These are phyloP conservation scores for Gisinianus flammeolus DNA, from an alignment of 2,888 invertebrate species.

Conservation along the genomic window DNA sequence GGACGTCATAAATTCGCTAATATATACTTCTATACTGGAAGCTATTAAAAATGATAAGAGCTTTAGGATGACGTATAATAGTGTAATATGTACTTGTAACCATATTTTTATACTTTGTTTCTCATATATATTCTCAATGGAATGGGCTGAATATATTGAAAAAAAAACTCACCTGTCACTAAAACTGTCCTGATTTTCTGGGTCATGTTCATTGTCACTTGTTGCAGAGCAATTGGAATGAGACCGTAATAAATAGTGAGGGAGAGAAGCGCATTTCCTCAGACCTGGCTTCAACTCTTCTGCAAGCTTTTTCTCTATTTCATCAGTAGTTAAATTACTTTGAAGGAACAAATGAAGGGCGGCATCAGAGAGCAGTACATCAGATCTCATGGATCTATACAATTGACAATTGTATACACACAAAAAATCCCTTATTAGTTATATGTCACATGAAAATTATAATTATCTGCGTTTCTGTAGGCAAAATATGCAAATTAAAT, in stretches of 20 bases:
- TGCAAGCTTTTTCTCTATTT: slow-evolving; percentile 52
- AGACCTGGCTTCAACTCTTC: slow-evolving; percentile 48
- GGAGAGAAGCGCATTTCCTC: slow-evolving; percentile 35
- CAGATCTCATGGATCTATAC: slow-evolving; percentile 52
- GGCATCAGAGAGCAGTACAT: slow-evolving; percentile 54
- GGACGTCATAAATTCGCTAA: no score
- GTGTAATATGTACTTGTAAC: no score
- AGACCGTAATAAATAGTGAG: slow-evolving; percentile 36
- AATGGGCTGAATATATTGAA: not conserved
- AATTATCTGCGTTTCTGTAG: slow-evolving; percentile 41
- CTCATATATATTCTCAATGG: not conserved
- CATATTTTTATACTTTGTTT: no score
- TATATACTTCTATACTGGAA: no score
- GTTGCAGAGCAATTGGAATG: slow-evolving; percentile 35
- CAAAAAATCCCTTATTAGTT: not conserved
- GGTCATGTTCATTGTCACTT: slow-evolving; percentile 37
- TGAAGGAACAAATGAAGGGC: slow-evolving; percentile 56
- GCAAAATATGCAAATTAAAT: no score
- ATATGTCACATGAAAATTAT: not conserved
- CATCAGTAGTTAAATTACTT: slow-evolving; percentile 49
- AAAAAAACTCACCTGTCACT: slow-evolving; percentile 18
- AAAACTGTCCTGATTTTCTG: slow-evolving; percentile 23
- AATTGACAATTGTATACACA: slow-evolving; percentile 4
- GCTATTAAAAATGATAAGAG: no score
- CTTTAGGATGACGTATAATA: no score